phyloP scores from a whole-genome alignment of 2,888 invertebrate species.

The Leptogaster cylindrica region DNA sequence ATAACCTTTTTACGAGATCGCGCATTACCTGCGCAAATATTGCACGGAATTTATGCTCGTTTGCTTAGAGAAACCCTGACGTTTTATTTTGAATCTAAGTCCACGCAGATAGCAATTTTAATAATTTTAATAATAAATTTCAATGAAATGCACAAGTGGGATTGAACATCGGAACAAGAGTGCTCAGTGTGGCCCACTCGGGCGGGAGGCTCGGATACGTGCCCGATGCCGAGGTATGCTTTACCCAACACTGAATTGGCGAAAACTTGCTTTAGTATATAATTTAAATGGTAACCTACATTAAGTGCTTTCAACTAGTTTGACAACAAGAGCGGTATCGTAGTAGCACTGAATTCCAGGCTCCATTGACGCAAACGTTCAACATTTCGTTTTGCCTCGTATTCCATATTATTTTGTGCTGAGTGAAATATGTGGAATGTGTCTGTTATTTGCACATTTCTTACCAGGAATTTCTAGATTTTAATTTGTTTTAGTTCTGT shows the following conservation, averaged over 20 bases:
- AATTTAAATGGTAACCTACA: slow-evolving; percentile 39
- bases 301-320: slow-evolving; percentile 38
- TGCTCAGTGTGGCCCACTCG: slow-evolving; percentile 1
- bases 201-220: not conserved
- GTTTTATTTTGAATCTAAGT: slow-evolving; percentile 24
- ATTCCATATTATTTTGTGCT: not conserved
- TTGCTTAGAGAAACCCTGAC: not conserved
- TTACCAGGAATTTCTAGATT: slow-evolving; percentile 6
- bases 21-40: slow-evolving; percentile 2
- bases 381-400: not conserved
- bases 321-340: slow-evolving; percentile 26
- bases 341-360: slow-evolving; percentile 9
- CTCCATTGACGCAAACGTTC: slow-evolving; percentile 19
- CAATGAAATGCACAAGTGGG: not conserved
- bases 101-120: slow-evolving; percentile 30
- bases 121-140: slow-evolving; percentile 38
- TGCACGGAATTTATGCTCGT: slow-evolving; percentile 7
- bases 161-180: slow-evolving; percentile 17
- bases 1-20: not conserved
- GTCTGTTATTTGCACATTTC: slow-evolving; percentile 17
- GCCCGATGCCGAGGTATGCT: not conserved
- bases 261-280: slow-evolving; percentile 22
- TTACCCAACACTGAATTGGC: slow-evolving; percentile 3
- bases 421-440: not conserved
- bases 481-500: slow-evolving; percentile 14